A percentile compares a stretch with the other conserved stretches of the same genome.
phyloP scores from a whole-genome alignment of 2,888 invertebrate species.

The Galeopsomyia nigrocyanea region DNA sequence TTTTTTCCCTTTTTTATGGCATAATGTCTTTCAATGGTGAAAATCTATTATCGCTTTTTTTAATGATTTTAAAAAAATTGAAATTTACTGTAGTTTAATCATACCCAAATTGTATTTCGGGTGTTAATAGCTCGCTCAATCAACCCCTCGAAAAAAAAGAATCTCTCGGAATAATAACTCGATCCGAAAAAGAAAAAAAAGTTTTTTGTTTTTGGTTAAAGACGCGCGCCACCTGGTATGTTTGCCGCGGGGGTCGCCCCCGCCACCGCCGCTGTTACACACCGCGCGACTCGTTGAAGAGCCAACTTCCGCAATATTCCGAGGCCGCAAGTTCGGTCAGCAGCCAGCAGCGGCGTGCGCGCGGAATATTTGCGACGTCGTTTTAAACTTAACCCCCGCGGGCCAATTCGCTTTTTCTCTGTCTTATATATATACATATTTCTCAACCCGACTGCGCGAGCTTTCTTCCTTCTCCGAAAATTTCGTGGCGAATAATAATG shows the following conservation, averaged over 20 bases:
- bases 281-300: too few relatives aligned
- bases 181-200: slow-evolving; percentile 7
- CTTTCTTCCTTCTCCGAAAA: too few relatives aligned
- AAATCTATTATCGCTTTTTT: too few relatives aligned
- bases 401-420: background rate
- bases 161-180: slow-evolving; percentile 12
- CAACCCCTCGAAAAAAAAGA: background rate
- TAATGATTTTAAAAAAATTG: too few relatives aligned
- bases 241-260: background rate
- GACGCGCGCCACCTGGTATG: background rate
- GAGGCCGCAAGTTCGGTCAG: slow-evolving; percentile 38
- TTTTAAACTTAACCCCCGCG: slow-evolving; percentile 48
- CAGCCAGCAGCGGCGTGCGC: slow-evolving; percentile 33
- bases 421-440: too few relatives aligned
- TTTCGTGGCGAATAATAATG: too few relatives aligned
- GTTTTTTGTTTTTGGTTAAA: background rate
- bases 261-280: too few relatives aligned
- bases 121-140: background rate
- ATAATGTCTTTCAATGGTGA: background rate
- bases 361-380: slow-evolving; percentile 52
- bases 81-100: too few relatives aligned
- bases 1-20: background rate
- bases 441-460: too few relatives aligned
- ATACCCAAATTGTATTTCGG: too few relatives aligned
- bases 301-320: slow-evolving; percentile 51